Evolutionary conservation across 2,113 vertebrate genomes (phyloP).

Genomic region (Pedetes capensis): DNA sequence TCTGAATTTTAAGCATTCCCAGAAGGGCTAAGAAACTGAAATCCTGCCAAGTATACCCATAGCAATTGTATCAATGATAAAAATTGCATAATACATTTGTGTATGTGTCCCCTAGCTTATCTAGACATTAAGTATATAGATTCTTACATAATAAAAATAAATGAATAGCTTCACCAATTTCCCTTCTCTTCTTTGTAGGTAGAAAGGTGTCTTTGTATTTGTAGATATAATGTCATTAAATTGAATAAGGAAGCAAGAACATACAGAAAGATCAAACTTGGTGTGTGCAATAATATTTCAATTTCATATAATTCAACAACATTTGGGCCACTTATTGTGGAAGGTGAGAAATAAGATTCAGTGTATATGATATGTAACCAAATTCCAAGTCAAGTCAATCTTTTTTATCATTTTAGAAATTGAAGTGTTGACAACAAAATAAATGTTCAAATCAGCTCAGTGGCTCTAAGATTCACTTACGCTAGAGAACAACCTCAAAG

Average conservation of each 20-base stretch:
- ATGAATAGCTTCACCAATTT: neutral
- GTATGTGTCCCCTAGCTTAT: neutral
- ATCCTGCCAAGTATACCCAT: neutral
- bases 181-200: neutral
- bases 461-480: neutral
- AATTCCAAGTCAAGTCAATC: neutral
- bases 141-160: neutral
- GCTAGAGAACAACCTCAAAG: accelerated
- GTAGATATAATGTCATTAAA: neutral
- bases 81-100: neutral
- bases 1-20: neutral
- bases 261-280: neutral
- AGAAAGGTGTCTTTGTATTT: neutral
- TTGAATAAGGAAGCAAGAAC: neutral
- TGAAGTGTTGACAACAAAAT: neutral
- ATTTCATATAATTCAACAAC: neutral
- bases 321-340: neutral
- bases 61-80: neutral
- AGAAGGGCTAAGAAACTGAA: neutral
- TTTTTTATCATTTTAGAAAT: neutral
- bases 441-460: neutral
- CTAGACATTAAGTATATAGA: neutral
- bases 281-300: neutral
- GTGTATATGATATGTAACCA: neutral
- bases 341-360: neutral